Conservation (phyloP, 2,797 vertebrate genomes). For the Arremon brunneinucha region DNA sequence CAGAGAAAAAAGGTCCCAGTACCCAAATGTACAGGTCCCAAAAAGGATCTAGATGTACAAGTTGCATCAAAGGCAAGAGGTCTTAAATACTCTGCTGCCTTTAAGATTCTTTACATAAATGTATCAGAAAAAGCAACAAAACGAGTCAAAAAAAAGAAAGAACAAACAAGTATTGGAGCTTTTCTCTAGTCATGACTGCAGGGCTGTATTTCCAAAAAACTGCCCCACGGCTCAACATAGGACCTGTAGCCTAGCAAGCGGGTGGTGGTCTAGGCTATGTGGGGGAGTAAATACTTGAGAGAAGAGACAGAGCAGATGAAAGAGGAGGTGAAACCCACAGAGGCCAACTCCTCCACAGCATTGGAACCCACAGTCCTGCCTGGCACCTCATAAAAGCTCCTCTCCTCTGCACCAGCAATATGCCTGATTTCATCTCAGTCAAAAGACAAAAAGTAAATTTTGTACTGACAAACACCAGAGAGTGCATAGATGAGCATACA, state of each 20-base stretch:
- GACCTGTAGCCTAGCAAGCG: background rate
- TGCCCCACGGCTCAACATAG: background rate
- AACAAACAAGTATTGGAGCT: background rate
- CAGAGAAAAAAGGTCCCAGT: background rate
- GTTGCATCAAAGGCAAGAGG: fast-evolving
- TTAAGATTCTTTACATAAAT: background rate
- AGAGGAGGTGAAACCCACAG: background rate
- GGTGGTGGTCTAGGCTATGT: background rate
- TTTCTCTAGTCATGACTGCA: background rate
- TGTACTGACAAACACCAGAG: background rate
- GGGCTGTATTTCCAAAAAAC: background rate
- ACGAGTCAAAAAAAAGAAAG: fast-evolving
- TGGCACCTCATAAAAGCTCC: background rate
- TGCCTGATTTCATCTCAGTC: background rate
- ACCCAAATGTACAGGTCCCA: background rate
- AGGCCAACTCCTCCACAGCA: background rate
- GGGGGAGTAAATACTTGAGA: background rate
- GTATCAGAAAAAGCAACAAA: background rate
- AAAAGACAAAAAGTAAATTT: background rate
- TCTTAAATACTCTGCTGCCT: background rate
- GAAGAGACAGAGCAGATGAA: background rate
- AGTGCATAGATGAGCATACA: background rate
- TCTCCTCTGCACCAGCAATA: background rate
- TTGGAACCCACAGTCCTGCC: background rate
- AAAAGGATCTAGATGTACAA: background rate